Evolutionary conservation across 2,113 vertebrate genomes (phyloP), one percentile per base, ranked within the genome.

Genomic region (Rhynchomys soricoides): DNA sequence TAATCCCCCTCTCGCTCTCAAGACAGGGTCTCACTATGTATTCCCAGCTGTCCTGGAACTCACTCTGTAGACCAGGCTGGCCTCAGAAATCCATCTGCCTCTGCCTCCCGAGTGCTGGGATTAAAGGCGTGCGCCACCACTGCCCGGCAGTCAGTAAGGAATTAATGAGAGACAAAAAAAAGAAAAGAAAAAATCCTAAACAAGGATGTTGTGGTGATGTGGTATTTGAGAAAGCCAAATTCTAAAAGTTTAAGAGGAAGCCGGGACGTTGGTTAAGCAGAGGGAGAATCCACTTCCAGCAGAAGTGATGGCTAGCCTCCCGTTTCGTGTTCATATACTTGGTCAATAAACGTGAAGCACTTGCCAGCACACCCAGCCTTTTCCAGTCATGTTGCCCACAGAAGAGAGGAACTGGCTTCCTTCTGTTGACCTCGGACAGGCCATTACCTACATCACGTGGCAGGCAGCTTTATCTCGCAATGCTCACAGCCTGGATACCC

Each of bases 101-200:
- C n/a, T n/a, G n/a, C n/a, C n/a, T 82, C 22, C 55, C 24, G 2
- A 29, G 55, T 62, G 3, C n/a, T 62, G 81, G n/a, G 24, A 29
- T 62, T 50, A 43, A 83, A 83, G 24, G 26, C 13, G 2, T 31
- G 24, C 55, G 24, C 1, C 79, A n/a, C 1, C 79, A 8, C 79
- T 8, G 4, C 88, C 55, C 7, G 12, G 62, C 55, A 31, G n/a
- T n/a, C n/a, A n/a, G 0, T n/a, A 75, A n/a, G 71, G 78, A 75
- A 86, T 85, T 95, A 34, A 52, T 34, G 37, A 37, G 75, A 12
- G 66, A 66, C 29, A 31, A 34, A 37, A 86, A n/a, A 40, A 48
- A 26, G 70, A 78, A 87, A 73, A 86, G 89, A 43, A 91, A 85
- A 55, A 68, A 10, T 73, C 62, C 87, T 93, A 52, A 94, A 68